phyloP scores from a whole-genome alignment of 2,797 vertebrate species.

The Sebastes dallii region DNA sequence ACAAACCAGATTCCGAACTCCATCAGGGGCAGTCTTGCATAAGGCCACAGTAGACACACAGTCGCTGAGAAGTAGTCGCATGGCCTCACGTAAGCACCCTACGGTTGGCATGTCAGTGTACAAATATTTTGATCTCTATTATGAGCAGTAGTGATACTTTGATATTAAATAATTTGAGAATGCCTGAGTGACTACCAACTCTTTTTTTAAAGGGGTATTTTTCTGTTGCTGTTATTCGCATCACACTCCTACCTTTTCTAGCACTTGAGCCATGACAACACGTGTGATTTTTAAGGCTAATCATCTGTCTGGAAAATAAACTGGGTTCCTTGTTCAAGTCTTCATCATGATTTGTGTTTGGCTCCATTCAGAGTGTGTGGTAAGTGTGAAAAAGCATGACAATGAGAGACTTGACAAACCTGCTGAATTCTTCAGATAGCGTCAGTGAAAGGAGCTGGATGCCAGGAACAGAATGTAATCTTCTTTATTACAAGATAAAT shows the following conservation, averaged over 20 bases:
- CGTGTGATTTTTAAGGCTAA: background rate
- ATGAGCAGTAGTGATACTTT: background rate
- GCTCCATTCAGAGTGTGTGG: background rate
- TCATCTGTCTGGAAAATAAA: background rate
- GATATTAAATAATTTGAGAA: background rate
- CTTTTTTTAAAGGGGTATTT: accelerated
- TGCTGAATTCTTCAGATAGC: slow-evolving; percentile 38
- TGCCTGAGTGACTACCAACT: background rate
- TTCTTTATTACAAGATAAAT: background rate
- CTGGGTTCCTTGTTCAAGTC: background rate
- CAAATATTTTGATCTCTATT: slow-evolving; percentile 17
- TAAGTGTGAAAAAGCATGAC: slow-evolving; percentile 25
- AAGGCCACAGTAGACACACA: slow-evolving; percentile 1
- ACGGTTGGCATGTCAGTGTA: background rate
- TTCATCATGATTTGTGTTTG: slow-evolving; percentile 1
- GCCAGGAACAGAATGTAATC: background rate
- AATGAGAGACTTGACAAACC: slow-evolving; percentile 36
- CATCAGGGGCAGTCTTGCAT: slow-evolving; percentile 29
- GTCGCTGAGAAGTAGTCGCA: background rate
- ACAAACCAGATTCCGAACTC: slow-evolving; percentile 44
- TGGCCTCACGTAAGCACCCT: background rate
- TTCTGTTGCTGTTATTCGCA: background rate
- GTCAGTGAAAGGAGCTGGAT: background rate
- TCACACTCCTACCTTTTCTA: background rate
- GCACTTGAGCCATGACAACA: background rate